phyloP scores from a whole-genome alignment of 2,888 invertebrate genomes.

The Thyatira batis region DNA sequence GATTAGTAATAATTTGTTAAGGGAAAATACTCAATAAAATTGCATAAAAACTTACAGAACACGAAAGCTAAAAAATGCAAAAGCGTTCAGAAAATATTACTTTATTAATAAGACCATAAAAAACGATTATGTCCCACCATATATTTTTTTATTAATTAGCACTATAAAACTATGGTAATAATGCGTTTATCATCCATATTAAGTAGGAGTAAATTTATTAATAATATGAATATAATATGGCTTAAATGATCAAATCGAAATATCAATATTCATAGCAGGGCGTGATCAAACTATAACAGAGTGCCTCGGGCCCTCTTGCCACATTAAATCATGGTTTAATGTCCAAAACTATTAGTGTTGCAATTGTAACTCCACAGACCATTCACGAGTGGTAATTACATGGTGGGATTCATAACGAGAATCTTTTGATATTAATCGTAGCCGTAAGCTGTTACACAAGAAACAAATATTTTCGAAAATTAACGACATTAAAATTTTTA shows the following conservation, averaged over 20 bases:
- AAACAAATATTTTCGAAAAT: background rate
- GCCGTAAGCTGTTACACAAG: background rate
- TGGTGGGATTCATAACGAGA: slow-evolving; percentile 16
- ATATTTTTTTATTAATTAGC: background rate
- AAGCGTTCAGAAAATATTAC: background rate
- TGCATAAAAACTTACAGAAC: too few relatives aligned
- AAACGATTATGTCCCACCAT: background rate
- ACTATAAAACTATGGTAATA: background rate
- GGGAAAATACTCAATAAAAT: too few relatives aligned
- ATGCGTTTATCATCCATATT: background rate
- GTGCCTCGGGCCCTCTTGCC: slow-evolving; percentile 18
- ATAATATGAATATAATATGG: background rate
- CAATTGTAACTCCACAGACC: slow-evolving; percentile 23
- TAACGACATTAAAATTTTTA: too few relatives aligned
- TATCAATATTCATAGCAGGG: slow-evolving; percentile 1
- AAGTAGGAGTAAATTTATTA: background rate
- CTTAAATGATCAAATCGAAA: background rate
- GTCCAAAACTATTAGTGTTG: slow-evolving; percentile 36
- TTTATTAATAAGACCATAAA: background rate
- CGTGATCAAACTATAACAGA: background rate
- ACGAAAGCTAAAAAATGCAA: background rate
- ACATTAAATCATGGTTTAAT: slow-evolving; percentile 21
- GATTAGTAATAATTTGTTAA: too few relatives aligned
- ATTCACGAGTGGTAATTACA: slow-evolving; percentile 11
- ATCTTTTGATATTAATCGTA: slow-evolving; percentile 12